These are phyloP conservation scores for Falcunculus frontatus DNA, from an alignment of 2,113 vertebrate genomes.

Conservation along the genomic window DNA sequence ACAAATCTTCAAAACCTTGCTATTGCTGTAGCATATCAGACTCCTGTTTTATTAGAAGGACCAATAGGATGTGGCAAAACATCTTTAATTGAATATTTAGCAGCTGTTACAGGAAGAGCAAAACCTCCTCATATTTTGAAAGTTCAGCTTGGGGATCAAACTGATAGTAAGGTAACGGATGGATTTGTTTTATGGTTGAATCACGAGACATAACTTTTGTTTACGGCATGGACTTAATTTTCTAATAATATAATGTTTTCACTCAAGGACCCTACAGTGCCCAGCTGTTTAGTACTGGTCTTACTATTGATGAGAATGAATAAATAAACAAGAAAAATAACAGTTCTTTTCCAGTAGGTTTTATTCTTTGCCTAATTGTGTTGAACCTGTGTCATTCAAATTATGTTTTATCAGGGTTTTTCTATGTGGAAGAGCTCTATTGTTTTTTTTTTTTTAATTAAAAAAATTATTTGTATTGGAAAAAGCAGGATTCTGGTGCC, in stretches of 20 bases:
- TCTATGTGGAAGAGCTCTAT: not conserved
- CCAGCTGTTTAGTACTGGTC: not conserved
- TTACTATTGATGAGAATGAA: not conserved
- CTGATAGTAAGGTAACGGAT: conserved; percentile 91
- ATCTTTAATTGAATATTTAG: conserved; percentile 87
- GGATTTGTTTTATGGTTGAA: not conserved
- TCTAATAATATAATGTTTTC: not conserved
- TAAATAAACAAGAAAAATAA: not conserved
- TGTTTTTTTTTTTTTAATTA: not conserved
- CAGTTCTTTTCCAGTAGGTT: not conserved
- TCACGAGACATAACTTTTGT: not conserved
- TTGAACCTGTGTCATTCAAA: not conserved
- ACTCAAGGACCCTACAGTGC: not conserved
- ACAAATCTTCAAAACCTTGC: conserved; percentile 88
- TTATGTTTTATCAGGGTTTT: not conserved
- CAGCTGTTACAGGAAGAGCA: conserved; percentile 83
- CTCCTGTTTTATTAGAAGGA: conserved; percentile 91
- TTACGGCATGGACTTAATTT: not conserved
- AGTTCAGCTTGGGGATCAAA: conserved; percentile 97
- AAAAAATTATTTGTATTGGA: accelerated
- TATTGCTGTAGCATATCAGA: conserved; percentile 86
- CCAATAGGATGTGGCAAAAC: conserved; percentile 96
- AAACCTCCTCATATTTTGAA: conserved; percentile 88
- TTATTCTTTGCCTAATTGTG: not conserved
- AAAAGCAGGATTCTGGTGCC: not conserved